A percentile compares a stretch with the other conserved stretches of the same genome.
These are phyloP conservation scores for Chrysochloris asiatica DNA, from an alignment of 2,113 vertebrate genomes.

Conservation along the genomic window DNA sequence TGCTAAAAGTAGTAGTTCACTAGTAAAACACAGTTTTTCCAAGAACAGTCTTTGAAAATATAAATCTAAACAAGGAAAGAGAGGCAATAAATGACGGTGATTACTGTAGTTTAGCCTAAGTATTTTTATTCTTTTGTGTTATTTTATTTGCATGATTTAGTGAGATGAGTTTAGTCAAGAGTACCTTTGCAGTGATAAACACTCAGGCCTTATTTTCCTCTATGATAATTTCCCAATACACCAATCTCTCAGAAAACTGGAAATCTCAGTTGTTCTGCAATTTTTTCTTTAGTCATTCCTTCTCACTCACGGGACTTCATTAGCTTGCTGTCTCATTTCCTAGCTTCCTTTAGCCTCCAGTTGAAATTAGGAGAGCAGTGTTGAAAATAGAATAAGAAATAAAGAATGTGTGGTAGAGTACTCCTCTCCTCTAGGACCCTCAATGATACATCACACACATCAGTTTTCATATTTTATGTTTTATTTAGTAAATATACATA, in stretches of 20 bases:
- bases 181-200: not conserved
- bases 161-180: not conserved
- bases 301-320: not conserved
- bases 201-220: not conserved
- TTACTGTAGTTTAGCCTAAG: not conserved
- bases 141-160: not conserved
- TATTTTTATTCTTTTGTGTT: not conserved
- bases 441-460: not conserved
- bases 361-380: not conserved
- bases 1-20: constrained; percentile 38
- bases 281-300: not conserved
- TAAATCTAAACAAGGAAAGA: constrained; percentile 30
- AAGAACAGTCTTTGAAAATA: constrained; percentile 29
- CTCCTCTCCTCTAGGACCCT: not conserved
- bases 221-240: not conserved
- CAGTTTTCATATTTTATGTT: not conserved
- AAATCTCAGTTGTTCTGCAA: not conserved
- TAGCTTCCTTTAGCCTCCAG: not conserved
- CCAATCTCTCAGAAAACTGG: not conserved
- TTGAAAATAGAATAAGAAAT: not conserved
- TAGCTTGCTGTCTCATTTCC: not conserved
- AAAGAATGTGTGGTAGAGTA: not conserved
- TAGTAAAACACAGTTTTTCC: constrained; percentile 31
- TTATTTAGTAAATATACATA: not conserved
- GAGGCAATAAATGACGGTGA: not conserved